Percentiles rank a stretch among this genome's conserved stretches.
Evolutionary conservation across 2,888 invertebrate species (phyloP).

Genomic region (Pemphredon lugubris): DNA sequence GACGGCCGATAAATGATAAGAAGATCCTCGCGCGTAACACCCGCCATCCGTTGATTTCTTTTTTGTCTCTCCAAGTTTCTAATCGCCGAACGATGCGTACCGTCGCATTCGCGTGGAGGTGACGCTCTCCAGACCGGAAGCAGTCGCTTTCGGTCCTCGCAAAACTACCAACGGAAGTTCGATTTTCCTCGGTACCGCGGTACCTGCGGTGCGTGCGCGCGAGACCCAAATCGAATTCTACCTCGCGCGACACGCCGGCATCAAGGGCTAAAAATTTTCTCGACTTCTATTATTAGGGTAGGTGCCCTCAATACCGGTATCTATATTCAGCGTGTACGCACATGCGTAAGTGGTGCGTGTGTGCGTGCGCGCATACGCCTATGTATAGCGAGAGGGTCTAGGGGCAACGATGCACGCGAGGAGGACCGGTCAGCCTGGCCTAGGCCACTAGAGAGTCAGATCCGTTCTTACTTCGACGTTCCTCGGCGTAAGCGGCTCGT

Average conservation of each 20-base stretch:
- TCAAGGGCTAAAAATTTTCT: conserved; percentile 81
- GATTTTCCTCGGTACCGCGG: background rate
- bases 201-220: conserved; percentile 9
- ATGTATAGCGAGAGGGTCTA: conserved; percentile 54
- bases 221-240: conserved; percentile 70
- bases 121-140: too few species aligned
- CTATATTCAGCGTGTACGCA: conserved; percentile 76
- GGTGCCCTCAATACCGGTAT: conserved; percentile 79
- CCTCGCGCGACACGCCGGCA: conserved; percentile 67
- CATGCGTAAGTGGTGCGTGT: conserved; percentile 51
- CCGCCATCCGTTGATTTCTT: too few species aligned
- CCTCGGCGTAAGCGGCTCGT: conserved; percentile 3
- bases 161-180: background rate
- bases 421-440: conserved; percentile 42
- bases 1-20: background rate
- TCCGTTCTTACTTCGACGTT: conserved; percentile 28
- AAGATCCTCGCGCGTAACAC: conserved; percentile 18
- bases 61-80: background rate
- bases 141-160: too few species aligned
- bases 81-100: too few species aligned
- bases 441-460: conserved; percentile 33
- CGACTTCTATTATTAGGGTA: conserved; percentile 79
- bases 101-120: too few species aligned
- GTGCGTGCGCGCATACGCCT: conserved; percentile 30
- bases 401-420: conserved; percentile 41